Conservation (phyloP, 2,113 vertebrate species). For the Melanostigma gelatinosum region DNA sequence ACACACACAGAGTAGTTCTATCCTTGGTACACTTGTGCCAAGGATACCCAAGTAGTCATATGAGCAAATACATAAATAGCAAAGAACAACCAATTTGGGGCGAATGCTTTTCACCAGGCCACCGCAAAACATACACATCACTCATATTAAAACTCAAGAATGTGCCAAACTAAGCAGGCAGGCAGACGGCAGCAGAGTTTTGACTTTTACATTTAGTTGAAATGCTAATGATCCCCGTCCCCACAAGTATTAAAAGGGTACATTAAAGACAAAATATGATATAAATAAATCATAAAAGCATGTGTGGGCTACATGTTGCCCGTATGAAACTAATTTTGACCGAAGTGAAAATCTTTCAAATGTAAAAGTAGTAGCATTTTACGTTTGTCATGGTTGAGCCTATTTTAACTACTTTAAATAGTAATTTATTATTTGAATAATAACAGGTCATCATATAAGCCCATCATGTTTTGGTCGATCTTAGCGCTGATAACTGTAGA, state of each 20-base stretch:
- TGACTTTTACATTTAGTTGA: slow-evolving; percentile 39
- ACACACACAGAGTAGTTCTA: slow-evolving; percentile 13
- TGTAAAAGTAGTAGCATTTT: neutral
- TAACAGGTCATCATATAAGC: neutral
- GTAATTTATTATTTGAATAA: neutral
- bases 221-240: slow-evolving; percentile 19
- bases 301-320: slow-evolving; percentile 13
- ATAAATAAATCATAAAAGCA: slow-evolving; percentile 1
- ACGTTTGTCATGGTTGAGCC: neutral
- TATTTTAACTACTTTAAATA: neutral
- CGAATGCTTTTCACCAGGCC: slow-evolving; percentile 31
- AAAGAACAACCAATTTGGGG: slow-evolving; percentile 50
- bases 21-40: slow-evolving; percentile 23
- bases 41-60: slow-evolving; percentile 27
- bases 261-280: slow-evolving; percentile 9
- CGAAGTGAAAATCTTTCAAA: neutral
- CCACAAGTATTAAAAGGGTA: neutral
- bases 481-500: neutral
- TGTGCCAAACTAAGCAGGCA: slow-evolving; percentile 56
- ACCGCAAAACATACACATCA: slow-evolving; percentile 51
- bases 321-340: slow-evolving; percentile 9
- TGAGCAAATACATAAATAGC: slow-evolving; percentile 56
- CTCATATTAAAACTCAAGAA: slow-evolving; percentile 35
- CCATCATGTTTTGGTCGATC: neutral
- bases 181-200: slow-evolving; percentile 24